Evolutionary conservation across 2,888 invertebrate genomes (phyloP), one percentile per base, ranked within the genome.

Genomic region (Acanthosepion esculentum): DNA sequence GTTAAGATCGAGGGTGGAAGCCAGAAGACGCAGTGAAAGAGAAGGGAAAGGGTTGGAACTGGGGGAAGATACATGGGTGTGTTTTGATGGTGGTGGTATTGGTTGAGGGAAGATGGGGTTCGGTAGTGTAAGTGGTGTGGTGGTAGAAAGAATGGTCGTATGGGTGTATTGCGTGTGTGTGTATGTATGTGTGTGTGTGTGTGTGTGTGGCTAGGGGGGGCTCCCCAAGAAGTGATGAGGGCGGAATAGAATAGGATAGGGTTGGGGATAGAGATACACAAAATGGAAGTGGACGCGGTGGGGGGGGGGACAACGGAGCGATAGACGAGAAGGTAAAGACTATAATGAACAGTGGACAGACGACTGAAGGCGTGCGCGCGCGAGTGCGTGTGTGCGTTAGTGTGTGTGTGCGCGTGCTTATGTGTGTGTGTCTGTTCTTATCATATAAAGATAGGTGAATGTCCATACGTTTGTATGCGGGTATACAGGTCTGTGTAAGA

Each of bases 1-100:
- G 78, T 78, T 78, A 78, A 78, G 78, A 33, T 78, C 78, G n/a
- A 78, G 78, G 78, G 78, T 78, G 78, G 78, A 78, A 78, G 78
- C 78, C n/a, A 53, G n/a, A 53, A 41, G 93, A 93, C 50, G 29
- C 29, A n/a, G 93, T 29, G 41, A 93, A 20, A 41, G 93, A 20
- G 18, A 41, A 53, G 29, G 93, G 53, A 12, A 93, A 12, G 53
- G 93, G 20, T 8, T 12, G n/a, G 10, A 20, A 7, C 10, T 15
- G 33, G 33, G 33, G n/a, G n/a, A 33, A 33, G n/a, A 33, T 59
- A 23, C 23, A 33, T n/a, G 78, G n/a, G n/a, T n/a, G 78, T 78
- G 78, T 78, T 78, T 78, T 78, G 78, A 78, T 78, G 78, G 78
- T 78, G n/a, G n/a, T 3, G 78, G 78, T 33, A n/a, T 8, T 18